phyloP scores from a whole-genome alignment of 2,113 vertebrate species.

The Suricata suricatta region DNA sequence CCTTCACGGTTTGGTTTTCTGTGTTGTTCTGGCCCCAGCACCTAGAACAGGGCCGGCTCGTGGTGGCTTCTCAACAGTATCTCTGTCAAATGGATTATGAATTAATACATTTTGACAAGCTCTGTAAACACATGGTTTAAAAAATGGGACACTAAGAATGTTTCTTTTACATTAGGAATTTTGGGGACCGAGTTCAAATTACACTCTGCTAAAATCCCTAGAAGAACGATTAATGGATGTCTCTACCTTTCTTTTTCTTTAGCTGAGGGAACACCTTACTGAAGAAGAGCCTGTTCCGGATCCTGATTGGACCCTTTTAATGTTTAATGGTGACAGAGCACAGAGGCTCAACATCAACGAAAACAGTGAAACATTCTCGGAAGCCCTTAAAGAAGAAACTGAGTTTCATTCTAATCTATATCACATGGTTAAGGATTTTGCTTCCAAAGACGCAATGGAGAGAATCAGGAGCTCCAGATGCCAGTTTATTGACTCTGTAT shows the following conservation, averaged over 20 bases:
- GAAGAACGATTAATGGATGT: not conserved
- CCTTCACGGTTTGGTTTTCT: not conserved
- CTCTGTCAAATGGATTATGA: not conserved
- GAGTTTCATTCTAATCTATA: slow-evolving; percentile 94
- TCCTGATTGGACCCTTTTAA: slow-evolving; percentile 84
- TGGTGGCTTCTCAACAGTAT: not conserved
- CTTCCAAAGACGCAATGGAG: slow-evolving; percentile 80
- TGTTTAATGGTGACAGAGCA: slow-evolving; percentile 87
- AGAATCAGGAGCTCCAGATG: slow-evolving; percentile 68
- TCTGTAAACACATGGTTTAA: not conserved
- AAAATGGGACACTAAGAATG: not conserved
- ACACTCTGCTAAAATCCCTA: not conserved
- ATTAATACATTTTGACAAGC: not conserved
- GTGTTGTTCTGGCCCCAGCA: not conserved
- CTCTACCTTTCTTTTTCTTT: not conserved
- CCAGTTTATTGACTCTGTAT: slow-evolving; percentile 84
- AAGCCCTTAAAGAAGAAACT: slow-evolving; percentile 83
- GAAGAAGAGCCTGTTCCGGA: slow-evolving; percentile 17
- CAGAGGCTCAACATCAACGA: slow-evolving; percentile 88
- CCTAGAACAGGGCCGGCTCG: not conserved
- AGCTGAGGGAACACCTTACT: slow-evolving; percentile 87
- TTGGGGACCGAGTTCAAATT: not conserved
- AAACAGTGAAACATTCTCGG: slow-evolving; percentile 84
- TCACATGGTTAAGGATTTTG: slow-evolving; percentile 90
- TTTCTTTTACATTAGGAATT: not conserved